Percentiles rank a stretch among this genome's conserved stretches.
Conservation (phyloP, 2,797 vertebrate genomes). For the Diglossa cyanea region DNA sequence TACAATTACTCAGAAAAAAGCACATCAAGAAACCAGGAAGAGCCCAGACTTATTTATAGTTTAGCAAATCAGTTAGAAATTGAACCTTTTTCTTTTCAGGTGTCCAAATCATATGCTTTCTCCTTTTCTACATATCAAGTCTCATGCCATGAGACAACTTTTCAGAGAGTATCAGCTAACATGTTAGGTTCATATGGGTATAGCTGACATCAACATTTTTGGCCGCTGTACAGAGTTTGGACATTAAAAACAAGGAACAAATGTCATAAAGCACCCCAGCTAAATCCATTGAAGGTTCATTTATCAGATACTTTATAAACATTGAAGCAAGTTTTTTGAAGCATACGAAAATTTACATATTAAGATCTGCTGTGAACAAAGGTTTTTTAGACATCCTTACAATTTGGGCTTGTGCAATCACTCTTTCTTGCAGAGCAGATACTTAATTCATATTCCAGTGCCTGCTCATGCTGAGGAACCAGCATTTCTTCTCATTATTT, state of each 20-base stretch:
- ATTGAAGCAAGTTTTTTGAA: background rate
- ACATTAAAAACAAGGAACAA: background rate
- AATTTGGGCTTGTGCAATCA: background rate
- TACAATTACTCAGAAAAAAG: background rate
- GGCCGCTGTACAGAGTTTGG: background rate
- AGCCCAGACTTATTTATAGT: background rate
- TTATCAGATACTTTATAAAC: background rate
- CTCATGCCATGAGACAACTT: background rate
- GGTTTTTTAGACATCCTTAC: background rate
- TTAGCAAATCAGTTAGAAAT: background rate
- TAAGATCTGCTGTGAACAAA: background rate
- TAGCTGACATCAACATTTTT: background rate
- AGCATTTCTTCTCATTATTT: background rate
- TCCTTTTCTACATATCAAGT: background rate
- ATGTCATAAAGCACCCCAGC: background rate
- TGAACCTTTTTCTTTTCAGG: background rate
- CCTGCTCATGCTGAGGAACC: background rate
- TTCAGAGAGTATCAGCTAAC: background rate
- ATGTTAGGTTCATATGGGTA: background rate
- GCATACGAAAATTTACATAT: background rate
- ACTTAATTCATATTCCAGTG: background rate
- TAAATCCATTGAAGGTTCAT: background rate
- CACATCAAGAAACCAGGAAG: background rate
- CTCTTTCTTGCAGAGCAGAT: background rate
- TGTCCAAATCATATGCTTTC: background rate